phyloP scores from a whole-genome alignment of 2,113 vertebrate genomes.

The Carollia perspicillata region DNA sequence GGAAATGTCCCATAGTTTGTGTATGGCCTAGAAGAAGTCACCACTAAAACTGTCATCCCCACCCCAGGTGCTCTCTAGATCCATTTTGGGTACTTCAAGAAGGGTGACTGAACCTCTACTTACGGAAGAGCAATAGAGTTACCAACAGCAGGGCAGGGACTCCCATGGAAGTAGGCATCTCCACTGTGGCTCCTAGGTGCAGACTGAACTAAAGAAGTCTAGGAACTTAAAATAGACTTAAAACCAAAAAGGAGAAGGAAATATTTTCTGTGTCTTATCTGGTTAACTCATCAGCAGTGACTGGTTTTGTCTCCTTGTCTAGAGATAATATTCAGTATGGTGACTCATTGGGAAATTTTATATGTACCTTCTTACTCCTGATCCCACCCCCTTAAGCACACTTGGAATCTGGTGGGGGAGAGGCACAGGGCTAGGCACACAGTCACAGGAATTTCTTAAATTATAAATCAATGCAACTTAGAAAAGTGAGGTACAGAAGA shows the following conservation, averaged over 20 bases:
- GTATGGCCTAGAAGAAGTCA: background rate
- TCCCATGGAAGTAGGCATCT: background rate
- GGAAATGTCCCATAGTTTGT: background rate
- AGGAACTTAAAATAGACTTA: background rate
- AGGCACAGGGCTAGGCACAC: background rate
- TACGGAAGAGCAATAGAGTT: constrained; percentile 35
- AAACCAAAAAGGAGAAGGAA: constrained; percentile 72
- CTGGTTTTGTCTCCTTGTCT: constrained; percentile 3
- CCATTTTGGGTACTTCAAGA: background rate
- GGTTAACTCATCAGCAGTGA: background rate
- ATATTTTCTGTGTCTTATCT: constrained; percentile 48
- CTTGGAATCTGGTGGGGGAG: background rate
- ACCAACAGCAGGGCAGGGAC: background rate
- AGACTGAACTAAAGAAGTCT: background rate
- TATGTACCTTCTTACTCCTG: background rate
- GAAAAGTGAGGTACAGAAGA: background rate
- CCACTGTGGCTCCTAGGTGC: background rate
- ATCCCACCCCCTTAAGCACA: background rate
- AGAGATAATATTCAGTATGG: constrained; percentile 25
- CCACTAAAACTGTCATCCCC: background rate
- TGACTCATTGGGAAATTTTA: background rate
- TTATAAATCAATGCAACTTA: background rate
- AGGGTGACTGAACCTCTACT: background rate
- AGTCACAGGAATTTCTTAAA: background rate
- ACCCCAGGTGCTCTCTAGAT: background rate